These are phyloP conservation scores for Drosophila kikkawai DNA, from an alignment of 1,140 invertebrate genomes.

Conservation along the genomic window DNA sequence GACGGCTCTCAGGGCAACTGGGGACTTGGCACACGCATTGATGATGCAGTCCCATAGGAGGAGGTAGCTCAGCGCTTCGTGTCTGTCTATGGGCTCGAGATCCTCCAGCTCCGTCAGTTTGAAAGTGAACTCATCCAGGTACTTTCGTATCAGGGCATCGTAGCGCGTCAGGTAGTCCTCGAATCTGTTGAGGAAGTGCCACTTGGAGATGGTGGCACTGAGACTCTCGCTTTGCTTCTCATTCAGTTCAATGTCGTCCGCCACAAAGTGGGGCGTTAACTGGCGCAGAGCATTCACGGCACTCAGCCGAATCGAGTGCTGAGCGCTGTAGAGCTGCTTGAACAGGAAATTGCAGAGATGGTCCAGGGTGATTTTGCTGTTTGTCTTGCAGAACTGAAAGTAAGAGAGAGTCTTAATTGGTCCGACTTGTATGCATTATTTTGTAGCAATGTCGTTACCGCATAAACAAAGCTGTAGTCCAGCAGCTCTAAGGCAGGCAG, in stretches of 20 bases:
- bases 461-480: conserved; percentile 69
- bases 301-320: conserved; percentile 59
- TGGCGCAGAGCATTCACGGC: conserved; percentile 60
- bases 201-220: conserved; percentile 45
- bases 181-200: conserved; percentile 86
- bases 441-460: conserved; percentile 37
- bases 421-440: background rate
- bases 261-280: conserved; percentile 69
- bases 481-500: conserved; percentile 59
- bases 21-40: conserved; percentile 88
- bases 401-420: background rate
- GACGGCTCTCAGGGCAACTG: conserved; percentile 89
- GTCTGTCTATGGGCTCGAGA: conserved; percentile 63
- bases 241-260: conserved; percentile 70
- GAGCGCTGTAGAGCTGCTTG: conserved; percentile 58
- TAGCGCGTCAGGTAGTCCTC: conserved; percentile 85
- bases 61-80: conserved; percentile 86
- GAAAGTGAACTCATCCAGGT: conserved; percentile 79
- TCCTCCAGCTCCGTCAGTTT: conserved; percentile 76
- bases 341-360: conserved; percentile 78
- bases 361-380: conserved; percentile 58
- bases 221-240: conserved; percentile 67
- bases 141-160: conserved; percentile 62
- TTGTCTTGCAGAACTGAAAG: conserved; percentile 67
- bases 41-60: conserved; percentile 91